Percentiles rank a stretch among this genome's conserved stretches.
These are phyloP conservation scores for Leptinotarsa undecemlineata DNA, from an alignment of 1,140 invertebrate species.

Conservation along the genomic window DNA sequence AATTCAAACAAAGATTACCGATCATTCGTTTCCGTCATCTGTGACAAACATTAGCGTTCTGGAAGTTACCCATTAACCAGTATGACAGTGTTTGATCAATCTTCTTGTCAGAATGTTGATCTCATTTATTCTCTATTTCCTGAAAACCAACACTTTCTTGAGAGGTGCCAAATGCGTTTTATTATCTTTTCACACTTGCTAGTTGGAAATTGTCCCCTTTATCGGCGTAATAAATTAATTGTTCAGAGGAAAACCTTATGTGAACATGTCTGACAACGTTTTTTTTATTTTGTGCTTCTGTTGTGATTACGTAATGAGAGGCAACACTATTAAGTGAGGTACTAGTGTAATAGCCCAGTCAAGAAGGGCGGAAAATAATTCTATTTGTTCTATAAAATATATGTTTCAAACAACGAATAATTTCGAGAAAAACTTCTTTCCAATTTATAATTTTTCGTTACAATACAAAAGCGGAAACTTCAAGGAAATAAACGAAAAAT, in stretches of 20 bases:
- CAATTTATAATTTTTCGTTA: too few relatives aligned
- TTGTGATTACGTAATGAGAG: slow-evolving; percentile 19
- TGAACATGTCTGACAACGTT: background rate
- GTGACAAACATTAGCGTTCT: too few relatives aligned
- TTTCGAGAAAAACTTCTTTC: too few relatives aligned
- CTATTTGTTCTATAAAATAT: too few relatives aligned
- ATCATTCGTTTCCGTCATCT: too few relatives aligned
- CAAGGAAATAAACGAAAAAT: too few relatives aligned
- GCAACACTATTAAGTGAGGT: slow-evolving; percentile 9
- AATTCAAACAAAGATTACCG: too few relatives aligned
- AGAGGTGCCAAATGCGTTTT: background rate
- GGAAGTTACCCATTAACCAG: too few relatives aligned
- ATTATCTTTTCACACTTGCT: slow-evolving; percentile 11
- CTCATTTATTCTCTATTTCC: background rate
- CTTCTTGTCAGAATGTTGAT: background rate
- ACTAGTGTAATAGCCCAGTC: background rate
- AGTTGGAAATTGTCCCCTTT: slow-evolving; percentile 6
- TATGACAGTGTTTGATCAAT: background rate
- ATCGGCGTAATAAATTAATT: slow-evolving; percentile 19
- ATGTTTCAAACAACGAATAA: too few relatives aligned
- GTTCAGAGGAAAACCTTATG: slow-evolving; percentile 14
- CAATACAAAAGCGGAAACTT: too few relatives aligned
- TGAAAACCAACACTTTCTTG: background rate
- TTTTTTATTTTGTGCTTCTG: background rate
- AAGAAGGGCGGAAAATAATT: background rate